These are phyloP conservation scores for Chloropsis hardwickii DNA, from an alignment of 2,113 vertebrate genomes.

Conservation along the genomic window DNA sequence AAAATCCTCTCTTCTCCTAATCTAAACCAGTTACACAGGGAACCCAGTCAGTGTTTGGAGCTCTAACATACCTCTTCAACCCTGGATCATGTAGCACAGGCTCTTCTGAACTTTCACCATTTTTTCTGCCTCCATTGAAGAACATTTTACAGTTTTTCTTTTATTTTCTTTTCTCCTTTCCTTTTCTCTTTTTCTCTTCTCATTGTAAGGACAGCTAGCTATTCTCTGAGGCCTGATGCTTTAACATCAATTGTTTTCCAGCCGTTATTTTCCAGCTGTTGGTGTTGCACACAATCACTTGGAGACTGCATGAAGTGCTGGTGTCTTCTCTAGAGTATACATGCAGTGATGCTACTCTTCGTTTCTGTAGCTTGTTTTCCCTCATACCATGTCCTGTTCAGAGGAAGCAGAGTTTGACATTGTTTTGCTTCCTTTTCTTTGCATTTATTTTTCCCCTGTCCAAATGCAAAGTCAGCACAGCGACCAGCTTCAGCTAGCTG, in stretches of 20 bases:
- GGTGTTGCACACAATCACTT: not conserved
- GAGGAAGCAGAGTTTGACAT: not conserved
- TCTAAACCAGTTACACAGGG: not conserved
- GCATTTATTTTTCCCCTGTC: not conserved
- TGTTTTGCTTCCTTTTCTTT: not conserved
- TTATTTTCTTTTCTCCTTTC: fast-evolving
- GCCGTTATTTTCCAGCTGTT: not conserved
- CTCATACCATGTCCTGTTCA: not conserved
- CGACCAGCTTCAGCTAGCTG: not conserved
- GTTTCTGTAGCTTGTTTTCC: not conserved
- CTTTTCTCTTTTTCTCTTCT: not conserved
- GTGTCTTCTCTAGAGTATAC: not conserved
- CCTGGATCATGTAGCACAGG: not conserved
- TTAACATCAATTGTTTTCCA: not conserved
- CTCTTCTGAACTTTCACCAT: not conserved
- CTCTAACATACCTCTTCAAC: not conserved
- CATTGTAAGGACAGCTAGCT: not conserved
- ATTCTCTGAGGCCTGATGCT: not conserved
- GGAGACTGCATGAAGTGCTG: not conserved
- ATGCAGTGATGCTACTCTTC: not conserved
- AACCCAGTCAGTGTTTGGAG: not conserved
- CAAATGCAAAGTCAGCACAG: not conserved
- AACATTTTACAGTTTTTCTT: not conserved
- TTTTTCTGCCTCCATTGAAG: not conserved
- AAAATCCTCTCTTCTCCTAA: not conserved